Percentiles rank a stretch among this genome's conserved stretches.
Evolutionary conservation across 2,797 vertebrate species (phyloP).

Genomic region (Schizopygopsis malacanthus): DNA sequence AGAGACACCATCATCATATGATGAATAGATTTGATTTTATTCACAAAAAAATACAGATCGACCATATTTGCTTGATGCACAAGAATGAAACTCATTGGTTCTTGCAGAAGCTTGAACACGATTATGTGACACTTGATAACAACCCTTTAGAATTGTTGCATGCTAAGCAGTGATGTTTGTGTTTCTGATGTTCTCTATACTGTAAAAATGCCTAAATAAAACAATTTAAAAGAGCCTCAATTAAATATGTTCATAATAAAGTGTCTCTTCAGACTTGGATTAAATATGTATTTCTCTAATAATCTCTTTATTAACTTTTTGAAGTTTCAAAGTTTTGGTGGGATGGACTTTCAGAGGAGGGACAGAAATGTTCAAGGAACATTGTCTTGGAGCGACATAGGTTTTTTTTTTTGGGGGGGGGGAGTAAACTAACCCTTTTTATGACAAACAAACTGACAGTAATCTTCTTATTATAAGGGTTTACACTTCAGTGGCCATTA

Average conservation of each 20-base stretch:
- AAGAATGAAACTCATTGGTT: neutral
- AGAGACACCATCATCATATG: neutral
- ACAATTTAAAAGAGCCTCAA: neutral
- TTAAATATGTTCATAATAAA: neutral
- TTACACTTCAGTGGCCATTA: conserved; percentile 29
- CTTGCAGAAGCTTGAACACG: neutral
- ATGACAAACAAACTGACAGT: conserved; percentile 22
- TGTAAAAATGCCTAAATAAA: neutral
- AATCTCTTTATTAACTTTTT: neutral
- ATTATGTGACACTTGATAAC: neutral
- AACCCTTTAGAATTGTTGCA: neutral
- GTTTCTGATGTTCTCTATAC: neutral
- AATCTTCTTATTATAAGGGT: neutral
- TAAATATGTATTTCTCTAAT: neutral
- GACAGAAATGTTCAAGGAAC: neutral
- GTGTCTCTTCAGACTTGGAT: neutral
- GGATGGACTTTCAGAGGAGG: neutral
- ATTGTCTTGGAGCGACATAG: neutral
- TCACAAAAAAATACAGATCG: neutral
- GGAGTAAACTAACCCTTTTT: neutral
- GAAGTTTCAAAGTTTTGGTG: neutral
- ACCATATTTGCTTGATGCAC: neutral
- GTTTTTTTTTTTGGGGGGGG: neutral
- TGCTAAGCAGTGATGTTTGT: neutral
- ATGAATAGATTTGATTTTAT: neutral